Base-by-base conservation (phyloP, 1,140 invertebrate genomes). In the Hesperophylax magnus region DNA sequence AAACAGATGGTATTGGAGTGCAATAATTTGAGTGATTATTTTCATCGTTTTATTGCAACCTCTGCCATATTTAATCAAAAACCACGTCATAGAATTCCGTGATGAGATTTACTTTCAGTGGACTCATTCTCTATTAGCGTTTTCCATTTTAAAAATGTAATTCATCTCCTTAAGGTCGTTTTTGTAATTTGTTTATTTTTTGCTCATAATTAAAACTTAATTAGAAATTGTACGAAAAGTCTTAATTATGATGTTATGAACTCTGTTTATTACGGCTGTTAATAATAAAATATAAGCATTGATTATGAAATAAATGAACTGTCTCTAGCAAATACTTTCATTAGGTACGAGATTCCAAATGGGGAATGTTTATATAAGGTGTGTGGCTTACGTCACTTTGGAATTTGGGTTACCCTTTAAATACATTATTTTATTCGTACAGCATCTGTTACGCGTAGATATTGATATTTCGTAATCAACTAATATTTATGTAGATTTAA, bases 31-130 rank as follows among this genome's bases (percentile, higher is more conserved):
- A n/a, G n/a, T n/a, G n/a, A n/a, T n/a, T 39, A 4, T 14, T 11
- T 47, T 47, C 39, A 47, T 47, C 39, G 9, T 47, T 14, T 47
- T 14, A 14, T 47, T 47, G 39, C 39, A 47, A 47, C 39, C 39
- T 47, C 39, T 11, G 39, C 39, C 1, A 47, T 47, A 9, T 47
- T 47, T 47, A 11, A 47, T 47, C 39, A 14, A 47, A 47, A 47
- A 11, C 7, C 34, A 39, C 34, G 34, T 47, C 39, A 47, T 47
- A 47, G 39, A 47, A 61, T 3, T 61, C 24, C 58, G 58, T 61
- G 58, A 61, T 24, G 58, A 61, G 58, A 61, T 61, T 61, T 22
- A 61, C 58, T 61, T 61, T 61, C 58, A 61, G 58, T 61, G 58
- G 24, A 61, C 11, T 61, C 58, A 22, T 24, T 61, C 58, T 11